Percentiles rank a stretch among this genome's conserved stretches.
Evolutionary conservation across 1,140 invertebrate genomes (phyloP).

Genomic region (Drosophila tristis): DNA sequence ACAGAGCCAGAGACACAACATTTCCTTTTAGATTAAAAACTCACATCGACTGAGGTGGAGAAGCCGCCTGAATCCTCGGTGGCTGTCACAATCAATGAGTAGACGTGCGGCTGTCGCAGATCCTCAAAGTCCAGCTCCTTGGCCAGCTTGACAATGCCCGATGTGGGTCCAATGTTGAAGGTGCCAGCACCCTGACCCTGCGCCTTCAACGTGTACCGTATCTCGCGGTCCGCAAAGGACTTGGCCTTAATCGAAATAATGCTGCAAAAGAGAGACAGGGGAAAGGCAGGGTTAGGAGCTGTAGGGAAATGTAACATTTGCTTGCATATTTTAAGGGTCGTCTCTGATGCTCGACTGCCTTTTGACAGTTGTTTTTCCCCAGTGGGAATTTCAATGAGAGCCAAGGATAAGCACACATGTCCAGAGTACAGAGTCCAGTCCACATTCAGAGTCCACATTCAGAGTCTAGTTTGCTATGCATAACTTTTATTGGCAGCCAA

Average conservation of each 20-base stretch:
- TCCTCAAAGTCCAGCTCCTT: slow-evolving; percentile 98
- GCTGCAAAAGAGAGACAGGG: slow-evolving; percentile 47
- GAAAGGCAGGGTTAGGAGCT: slow-evolving; percentile 16
- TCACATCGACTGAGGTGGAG: slow-evolving; percentile 96
- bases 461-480: slow-evolving; percentile 53
- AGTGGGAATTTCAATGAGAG: slow-evolving; percentile 77
- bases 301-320: slow-evolving; percentile 56
- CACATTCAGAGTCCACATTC: slow-evolving; percentile 3
- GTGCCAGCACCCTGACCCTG: slow-evolving; percentile 97
- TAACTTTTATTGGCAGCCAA: slow-evolving; percentile 73
- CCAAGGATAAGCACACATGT: slow-evolving; percentile 23
- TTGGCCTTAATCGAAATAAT: slow-evolving; percentile 98
- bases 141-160: slow-evolving; percentile 96
- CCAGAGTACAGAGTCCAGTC: not conserved
- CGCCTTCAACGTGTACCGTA: slow-evolving; percentile 96
- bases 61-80: slow-evolving; percentile 98
- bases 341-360: slow-evolving; percentile 63
- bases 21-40: slow-evolving; percentile 22
- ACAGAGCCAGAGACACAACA: no score
- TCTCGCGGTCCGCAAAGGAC: slow-evolving; percentile 97
- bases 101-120: slow-evolving; percentile 95
- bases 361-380: slow-evolving; percentile 77
- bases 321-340: slow-evolving; percentile 62
- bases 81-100: slow-evolving; percentile 95
- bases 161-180: slow-evolving; percentile 97